Evolutionary conservation across 2,888 invertebrate species (phyloP).

Genomic region (Pseudococcus longispinus): DNA sequence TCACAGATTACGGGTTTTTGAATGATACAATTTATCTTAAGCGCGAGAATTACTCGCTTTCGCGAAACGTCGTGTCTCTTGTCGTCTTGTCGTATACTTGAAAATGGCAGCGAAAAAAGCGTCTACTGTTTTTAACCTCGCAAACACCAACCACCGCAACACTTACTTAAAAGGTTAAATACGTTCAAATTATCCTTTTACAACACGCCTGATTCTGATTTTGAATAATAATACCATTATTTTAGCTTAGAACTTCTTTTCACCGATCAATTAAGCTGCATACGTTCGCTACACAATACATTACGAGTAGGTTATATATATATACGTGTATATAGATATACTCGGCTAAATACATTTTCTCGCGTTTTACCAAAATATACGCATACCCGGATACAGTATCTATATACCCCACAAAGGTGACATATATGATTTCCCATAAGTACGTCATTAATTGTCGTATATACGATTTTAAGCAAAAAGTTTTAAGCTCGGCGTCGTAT

Average conservation of each 20-base stretch:
- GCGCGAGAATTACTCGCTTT: constrained; percentile 4
- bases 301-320: not conserved
- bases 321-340: not conserved
- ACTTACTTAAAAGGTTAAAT: not conserved
- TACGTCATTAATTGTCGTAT: not conserved
- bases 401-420: not conserved
- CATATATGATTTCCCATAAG: not conserved
- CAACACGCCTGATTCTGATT: not conserved
- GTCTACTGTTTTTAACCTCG: not conserved
- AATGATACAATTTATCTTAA: constrained; percentile 46
- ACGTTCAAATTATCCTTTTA: constrained; percentile 10
- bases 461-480: constrained; percentile 2
- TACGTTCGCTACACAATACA: not conserved
- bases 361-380: not conserved
- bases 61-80: not conserved
- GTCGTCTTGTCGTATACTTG: not conserved
- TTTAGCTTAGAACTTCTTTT: not conserved
- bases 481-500: not conserved
- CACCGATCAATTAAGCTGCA: not conserved
- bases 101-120: not conserved
- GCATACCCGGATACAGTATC: not conserved
- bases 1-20: constrained; percentile 47
- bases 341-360: not conserved
- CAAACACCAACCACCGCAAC: not conserved
- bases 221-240: constrained; percentile 16